Evolutionary conservation across 1,140 invertebrate species (phyloP), one percentile per base, ranked within the genome.

Genomic region (Drosophila ananassae): DNA sequence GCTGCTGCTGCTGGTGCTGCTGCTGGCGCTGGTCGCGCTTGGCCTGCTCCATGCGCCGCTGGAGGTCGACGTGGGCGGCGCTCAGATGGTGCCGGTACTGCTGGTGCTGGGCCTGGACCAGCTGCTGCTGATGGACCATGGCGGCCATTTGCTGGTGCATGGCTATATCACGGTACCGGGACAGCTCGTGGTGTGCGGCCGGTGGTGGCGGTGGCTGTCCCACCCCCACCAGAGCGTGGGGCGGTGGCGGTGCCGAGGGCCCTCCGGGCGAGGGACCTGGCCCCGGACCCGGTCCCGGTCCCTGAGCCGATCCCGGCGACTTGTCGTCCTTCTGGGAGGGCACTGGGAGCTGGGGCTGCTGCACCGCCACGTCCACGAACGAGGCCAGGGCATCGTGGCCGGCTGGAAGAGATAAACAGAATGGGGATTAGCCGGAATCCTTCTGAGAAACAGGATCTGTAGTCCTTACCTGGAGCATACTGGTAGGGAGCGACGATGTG

Each of bases 301-400:
- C 57, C 2, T n/a, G 2, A 0, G 39, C 21, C 24, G 56, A 51
- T 10, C 53, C 59, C 24, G 69, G 68, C 21, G 69, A 41, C 22
- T 47, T 47, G 44, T 44, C 41, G 9, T 22, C 44, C 44, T 21
- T 22, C 9, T 92, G 90, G 4, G 89, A 91, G 0, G 97, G 97
- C 46, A 97, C 96, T 2, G 96, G 96, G 77, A 97, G 87, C 89
- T 95, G 96, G 0, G 96, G 96, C 79, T 97, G 96, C 74, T 96
- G 95, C 0, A 96, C 96, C 10, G 97, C 97, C 5, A 97, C 96
- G 83, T 98, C 97, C 1, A 98, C 97, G 25, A 98, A 92, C 47
- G 96, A 96, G 12, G 95, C 95, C 80, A 98, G 94, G 0, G 97
- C 97, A 91, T 98, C 97, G 82, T 97, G 95, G 21, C 96, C 96